Conservation (phyloP, 2,888 invertebrate genomes). For the Arenicola marina region DNA sequence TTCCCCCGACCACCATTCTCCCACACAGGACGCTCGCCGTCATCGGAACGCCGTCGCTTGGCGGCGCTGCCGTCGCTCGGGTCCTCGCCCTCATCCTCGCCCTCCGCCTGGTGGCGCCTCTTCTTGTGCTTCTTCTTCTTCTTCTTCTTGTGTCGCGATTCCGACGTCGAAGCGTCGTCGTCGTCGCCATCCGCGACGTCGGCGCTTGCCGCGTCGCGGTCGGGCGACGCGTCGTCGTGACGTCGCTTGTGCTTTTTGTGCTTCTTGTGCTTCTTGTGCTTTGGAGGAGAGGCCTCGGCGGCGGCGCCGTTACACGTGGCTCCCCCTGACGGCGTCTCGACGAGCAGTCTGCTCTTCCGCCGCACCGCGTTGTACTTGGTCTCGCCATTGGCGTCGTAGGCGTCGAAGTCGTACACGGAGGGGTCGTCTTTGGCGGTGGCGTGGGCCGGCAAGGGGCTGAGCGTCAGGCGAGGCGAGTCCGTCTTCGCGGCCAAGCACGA, state of each 20-base stretch:
- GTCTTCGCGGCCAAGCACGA: background rate
- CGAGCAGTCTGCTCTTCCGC: no score
- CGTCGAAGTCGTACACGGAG: background rate
- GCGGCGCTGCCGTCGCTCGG: background rate
- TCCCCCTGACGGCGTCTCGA: no score
- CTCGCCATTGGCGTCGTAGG: background rate
- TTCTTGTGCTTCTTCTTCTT: slow-evolving; percentile 3
- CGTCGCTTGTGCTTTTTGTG: background rate
- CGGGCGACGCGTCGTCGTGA: background rate
- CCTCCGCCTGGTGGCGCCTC: background rate
- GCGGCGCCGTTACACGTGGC: no score
- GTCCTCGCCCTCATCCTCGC: background rate
- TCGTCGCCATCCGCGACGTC: background rate
- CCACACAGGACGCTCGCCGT: no score
- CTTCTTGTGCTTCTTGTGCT: slow-evolving; percentile 30
- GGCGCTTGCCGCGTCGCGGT: no score
- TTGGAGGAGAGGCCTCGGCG: background rate
- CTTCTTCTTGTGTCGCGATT: background rate
- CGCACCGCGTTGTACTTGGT: no score
- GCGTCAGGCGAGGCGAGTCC: background rate
- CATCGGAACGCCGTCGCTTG: no score
- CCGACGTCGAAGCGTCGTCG: background rate
- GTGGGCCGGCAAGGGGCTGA: background rate
- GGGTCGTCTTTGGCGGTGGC: background rate
- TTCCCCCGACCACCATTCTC: background rate